phyloP scores from a whole-genome alignment of 2,113 vertebrate genomes.

The Oreochromis spilurus region DNA sequence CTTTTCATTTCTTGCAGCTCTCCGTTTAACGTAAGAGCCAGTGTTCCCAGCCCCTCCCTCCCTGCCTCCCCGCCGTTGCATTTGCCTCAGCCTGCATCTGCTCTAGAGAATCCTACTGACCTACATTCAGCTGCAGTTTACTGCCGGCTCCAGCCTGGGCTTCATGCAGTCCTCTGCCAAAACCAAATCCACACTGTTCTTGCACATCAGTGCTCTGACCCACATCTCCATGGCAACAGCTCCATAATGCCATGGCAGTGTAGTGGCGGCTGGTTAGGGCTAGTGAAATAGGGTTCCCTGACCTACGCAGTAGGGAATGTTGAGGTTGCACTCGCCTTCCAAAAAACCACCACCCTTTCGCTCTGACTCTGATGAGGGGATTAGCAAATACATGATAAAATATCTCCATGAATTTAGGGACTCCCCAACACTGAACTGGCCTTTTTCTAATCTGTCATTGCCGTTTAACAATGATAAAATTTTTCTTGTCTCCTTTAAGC shows the following conservation, averaged over 20 bases:
- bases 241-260: constrained; percentile 40
- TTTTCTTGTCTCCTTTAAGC: not conserved
- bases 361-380: not conserved
- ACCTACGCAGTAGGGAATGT: constrained; percentile 7
- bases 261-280: not conserved
- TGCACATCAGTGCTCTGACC: constrained; percentile 79
- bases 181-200: constrained; percentile 70
- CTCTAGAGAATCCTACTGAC: constrained; percentile 81
- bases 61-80: not conserved
- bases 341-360: not conserved
- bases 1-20: not conserved
- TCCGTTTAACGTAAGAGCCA: not conserved
- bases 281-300: constrained; percentile 2
- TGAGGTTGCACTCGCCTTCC: not conserved
- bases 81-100: constrained; percentile 65
- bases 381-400: not conserved
- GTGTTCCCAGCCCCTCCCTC: not conserved
- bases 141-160: constrained; percentile 64
- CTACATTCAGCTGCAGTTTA: constrained; percentile 82
- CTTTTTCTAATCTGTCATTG: not conserved
- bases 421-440: not conserved
- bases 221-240: constrained; percentile 83
- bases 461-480: not conserved
- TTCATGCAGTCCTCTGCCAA: constrained; percentile 53
- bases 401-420: not conserved